Evolutionary conservation across 2,797 vertebrate species (phyloP).

Genomic region (Odontamblyopus rebecca): DNA sequence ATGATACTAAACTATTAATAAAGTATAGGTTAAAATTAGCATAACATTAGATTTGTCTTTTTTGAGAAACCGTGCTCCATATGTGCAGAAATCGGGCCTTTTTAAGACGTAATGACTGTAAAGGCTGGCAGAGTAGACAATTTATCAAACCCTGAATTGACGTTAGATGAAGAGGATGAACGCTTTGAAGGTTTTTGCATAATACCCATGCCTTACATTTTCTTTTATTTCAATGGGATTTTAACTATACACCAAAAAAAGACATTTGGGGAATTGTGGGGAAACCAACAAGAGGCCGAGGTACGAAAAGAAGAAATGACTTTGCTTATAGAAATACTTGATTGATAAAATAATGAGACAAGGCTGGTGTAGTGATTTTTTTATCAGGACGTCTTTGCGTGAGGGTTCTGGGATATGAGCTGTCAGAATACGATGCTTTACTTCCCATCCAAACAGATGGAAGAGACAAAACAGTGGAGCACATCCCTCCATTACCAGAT

Average conservation of each 20-base stretch:
- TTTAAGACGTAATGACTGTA: slow-evolving; percentile 60
- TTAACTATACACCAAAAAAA: slow-evolving; percentile 24
- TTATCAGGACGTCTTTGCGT: slow-evolving; percentile 31
- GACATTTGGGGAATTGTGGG: slow-evolving; percentile 5
- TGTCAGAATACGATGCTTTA: slow-evolving; percentile 42
- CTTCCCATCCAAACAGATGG: slow-evolving; percentile 47
- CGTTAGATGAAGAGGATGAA: neutral
- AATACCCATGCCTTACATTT: neutral
- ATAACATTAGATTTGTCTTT: too few species aligned
- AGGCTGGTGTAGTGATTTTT: slow-evolving; percentile 34
- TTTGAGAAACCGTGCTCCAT: too few species aligned
- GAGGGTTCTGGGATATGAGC: slow-evolving; percentile 50
- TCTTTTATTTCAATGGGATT: neutral
- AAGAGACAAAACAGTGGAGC: slow-evolving; percentile 23
- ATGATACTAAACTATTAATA: too few species aligned
- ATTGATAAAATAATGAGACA: slow-evolving; percentile 36
- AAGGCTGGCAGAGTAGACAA: slow-evolving; percentile 19
- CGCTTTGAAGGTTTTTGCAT: neutral
- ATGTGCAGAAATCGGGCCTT: neutral
- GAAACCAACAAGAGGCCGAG: neutral
- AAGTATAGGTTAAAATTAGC: too few species aligned
- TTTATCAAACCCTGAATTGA: slow-evolving; percentile 26
- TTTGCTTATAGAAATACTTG: slow-evolving; percentile 23
- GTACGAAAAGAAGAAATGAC: slow-evolving; percentile 30
- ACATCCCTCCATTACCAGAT: slow-evolving; percentile 19